phyloP scores from a whole-genome alignment of 2,888 invertebrate genomes.

The Branchipolynoe longqiensis region DNA sequence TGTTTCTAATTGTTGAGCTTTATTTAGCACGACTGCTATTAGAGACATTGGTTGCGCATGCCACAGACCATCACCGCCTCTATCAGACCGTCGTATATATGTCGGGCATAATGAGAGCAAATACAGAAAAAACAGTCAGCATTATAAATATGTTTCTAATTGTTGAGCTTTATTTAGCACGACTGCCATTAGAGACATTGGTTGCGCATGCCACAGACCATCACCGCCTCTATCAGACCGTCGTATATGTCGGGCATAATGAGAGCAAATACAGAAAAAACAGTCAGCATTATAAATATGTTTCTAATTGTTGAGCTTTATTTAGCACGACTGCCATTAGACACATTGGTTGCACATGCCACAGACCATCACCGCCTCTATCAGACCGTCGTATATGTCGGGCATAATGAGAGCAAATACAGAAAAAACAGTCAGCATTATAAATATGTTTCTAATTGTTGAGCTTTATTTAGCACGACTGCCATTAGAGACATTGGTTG shows the following conservation, averaged over 20 bases:
- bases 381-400: conserved; percentile 93
- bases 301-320: no score
- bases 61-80: conserved; percentile 94
- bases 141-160: no score
- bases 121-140: not conserved
- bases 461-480: no score
- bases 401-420: conserved; percentile 87
- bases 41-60: conserved; percentile 94
- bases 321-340: no score
- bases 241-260: conserved; percentile 97
- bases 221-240: conserved; percentile 91
- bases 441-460: no score
- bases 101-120: conserved; percentile 90
- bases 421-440: not conserved
- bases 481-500: no score
- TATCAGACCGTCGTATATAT: conserved; percentile 94
- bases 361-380: conserved; percentile 93
- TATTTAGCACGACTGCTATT: no score
- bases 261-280: conserved; percentile 62
- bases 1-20: no score
- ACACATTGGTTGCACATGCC: conserved; percentile 94
- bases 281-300: no score
- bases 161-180: no score
- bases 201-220: conserved; percentile 94
- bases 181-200: no score